A percentile compares a stretch with the other conserved stretches of the same genome.
Conservation (phyloP, 2,888 invertebrate species). For the Synergus itoensis region DNA sequence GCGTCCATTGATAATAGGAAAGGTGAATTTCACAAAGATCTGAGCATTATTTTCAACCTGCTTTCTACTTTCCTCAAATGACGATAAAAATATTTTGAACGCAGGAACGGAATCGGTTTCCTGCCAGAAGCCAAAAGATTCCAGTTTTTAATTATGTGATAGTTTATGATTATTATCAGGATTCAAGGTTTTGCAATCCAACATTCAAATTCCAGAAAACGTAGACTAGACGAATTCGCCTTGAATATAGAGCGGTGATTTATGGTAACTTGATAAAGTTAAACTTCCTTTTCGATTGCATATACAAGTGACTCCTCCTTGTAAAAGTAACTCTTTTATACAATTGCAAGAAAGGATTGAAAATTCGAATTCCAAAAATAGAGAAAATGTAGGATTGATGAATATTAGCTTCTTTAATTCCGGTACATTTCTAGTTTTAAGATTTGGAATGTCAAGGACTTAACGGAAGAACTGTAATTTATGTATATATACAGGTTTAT, state of each 20-base stretch:
- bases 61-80: slow-evolving; percentile 35
- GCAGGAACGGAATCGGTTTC: not conserved
- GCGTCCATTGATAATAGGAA: not conserved
- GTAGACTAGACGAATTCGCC: slow-evolving; percentile 56
- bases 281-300: not conserved
- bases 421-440: not conserved
- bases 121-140: not conserved
- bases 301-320: no score
- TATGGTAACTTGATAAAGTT: slow-evolving; percentile 57
- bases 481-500: not conserved
- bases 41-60: not conserved
- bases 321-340: no score
- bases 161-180: slow-evolving; percentile 4
- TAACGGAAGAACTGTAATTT: not conserved
- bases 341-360: not conserved
- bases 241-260: slow-evolving; percentile 65
- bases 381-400: not conserved
- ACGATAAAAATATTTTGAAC: slow-evolving; percentile 24
- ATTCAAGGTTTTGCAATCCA: slow-evolving; percentile 60
- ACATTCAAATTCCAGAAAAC: slow-evolving; percentile 51
- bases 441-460: slow-evolving; percentile 7
- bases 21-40: slow-evolving; percentile 15
- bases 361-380: not conserved
- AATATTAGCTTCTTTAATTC: not conserved
- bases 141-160: slow-evolving; percentile 1